Evolutionary conservation across 2,888 invertebrate genomes (phyloP).

Genomic region (Eilema depressum): DNA sequence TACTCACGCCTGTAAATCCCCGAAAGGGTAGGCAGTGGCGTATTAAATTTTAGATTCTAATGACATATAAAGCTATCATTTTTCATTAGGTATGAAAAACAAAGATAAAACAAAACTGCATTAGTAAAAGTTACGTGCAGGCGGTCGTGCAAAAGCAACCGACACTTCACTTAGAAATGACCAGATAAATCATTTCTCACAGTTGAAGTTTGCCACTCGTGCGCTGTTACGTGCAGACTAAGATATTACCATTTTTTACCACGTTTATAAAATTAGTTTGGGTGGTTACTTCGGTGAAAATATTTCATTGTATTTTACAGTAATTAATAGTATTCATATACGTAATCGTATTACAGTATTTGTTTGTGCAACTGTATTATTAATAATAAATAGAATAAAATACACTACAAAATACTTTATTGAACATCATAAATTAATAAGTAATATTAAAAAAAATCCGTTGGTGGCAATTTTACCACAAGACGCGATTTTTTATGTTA

Average conservation of each 20-base stretch:
- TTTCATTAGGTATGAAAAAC: no score
- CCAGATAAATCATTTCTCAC: constrained; percentile 15
- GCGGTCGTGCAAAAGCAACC: constrained; percentile 3
- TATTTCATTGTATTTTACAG: neutral
- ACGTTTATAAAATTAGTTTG: neutral
- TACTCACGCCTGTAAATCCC: no score
- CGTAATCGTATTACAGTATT: neutral
- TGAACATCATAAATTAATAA: no score
- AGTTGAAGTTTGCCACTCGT: constrained; percentile 1
- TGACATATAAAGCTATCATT: no score
- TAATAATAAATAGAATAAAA: no score
- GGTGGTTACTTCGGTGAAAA: neutral
- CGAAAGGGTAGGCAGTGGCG: no score
- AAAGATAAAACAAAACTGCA: neutral
- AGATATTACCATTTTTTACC: constrained; percentile 11
- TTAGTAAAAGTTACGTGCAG: constrained; percentile 1
- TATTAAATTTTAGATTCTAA: no score
- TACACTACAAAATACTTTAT: no score
- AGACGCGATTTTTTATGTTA: no score
- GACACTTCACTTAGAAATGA: constrained; percentile 13
- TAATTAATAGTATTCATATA: neutral
- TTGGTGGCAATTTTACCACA: no score
- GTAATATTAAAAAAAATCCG: no score
- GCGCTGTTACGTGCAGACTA: constrained; percentile 8
- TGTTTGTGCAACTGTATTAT: neutral